Evolutionary conservation across 2,888 invertebrate species (phyloP).

Genomic region (Psylliodes chrysocephalus): DNA sequence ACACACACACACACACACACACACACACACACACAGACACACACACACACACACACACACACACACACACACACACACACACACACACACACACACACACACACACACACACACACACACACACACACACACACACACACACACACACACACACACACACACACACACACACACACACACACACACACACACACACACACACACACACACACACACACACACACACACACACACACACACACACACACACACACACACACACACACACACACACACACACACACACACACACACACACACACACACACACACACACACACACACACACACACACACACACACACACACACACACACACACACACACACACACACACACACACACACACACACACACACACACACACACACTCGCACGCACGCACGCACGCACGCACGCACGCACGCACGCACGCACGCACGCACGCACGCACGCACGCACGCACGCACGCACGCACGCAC

Average conservation of each 20-base stretch:
- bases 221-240: not conserved
- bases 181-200: not conserved
- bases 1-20: not conserved
- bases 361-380: not conserved
- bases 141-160: not conserved
- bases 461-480: not conserved
- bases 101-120: not conserved
- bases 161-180: not conserved
- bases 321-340: not conserved
- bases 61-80: not conserved
- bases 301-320: not conserved
- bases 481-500: not conserved
- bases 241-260: not conserved
- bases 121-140: not conserved
- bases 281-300: not conserved
- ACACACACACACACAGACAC: not conserved
- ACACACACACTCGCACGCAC: not conserved
- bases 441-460: not conserved
- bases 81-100: not conserved
- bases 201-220: not conserved
- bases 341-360: not conserved
- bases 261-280: not conserved
- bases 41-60: not conserved
- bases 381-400: not conserved
- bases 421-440: not conserved